These are phyloP conservation scores for Lepus americanus DNA, from an alignment of 2,113 vertebrate species.

Conservation along the genomic window DNA sequence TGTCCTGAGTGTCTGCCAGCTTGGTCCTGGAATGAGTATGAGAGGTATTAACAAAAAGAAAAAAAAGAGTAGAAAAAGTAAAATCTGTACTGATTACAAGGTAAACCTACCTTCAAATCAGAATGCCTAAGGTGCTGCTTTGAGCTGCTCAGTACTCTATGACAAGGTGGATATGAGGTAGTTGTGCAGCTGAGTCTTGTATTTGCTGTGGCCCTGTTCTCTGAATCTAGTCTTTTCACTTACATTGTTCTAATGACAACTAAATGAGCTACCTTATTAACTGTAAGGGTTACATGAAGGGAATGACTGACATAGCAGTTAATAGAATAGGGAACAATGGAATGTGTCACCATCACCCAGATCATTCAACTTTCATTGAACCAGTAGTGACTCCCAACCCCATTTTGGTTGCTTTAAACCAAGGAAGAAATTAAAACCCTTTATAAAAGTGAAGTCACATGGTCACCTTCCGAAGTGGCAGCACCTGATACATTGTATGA, in stretches of 20 bases:
- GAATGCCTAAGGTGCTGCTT: background rate
- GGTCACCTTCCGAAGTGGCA: background rate
- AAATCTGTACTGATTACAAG: conserved; percentile 17
- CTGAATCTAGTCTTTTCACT: conserved; percentile 43
- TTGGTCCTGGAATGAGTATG: background rate
- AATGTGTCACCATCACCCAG: conserved; percentile 8
- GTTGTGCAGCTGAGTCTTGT: background rate
- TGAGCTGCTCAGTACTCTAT: background rate
- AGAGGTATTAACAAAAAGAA: background rate
- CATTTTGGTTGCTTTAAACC: conserved; percentile 21
- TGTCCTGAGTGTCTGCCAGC: background rate
- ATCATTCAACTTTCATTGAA: conserved; percentile 34
- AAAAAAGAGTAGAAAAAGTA: background rate
- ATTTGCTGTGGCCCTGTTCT: background rate
- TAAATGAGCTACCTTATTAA: conserved; percentile 64
- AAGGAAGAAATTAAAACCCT: background rate
- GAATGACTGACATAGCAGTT: conserved; percentile 52
- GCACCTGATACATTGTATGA: background rate
- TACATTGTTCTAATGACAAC: conserved; percentile 60
- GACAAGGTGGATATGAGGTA: background rate
- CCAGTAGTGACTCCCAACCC: background rate
- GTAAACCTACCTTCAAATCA: conserved; percentile 37
- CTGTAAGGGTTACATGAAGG: background rate
- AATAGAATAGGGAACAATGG: background rate
- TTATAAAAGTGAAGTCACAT: conserved; percentile 39